phyloP scores from a whole-genome alignment of 2,113 vertebrate species.

The Petaurus breviceps region DNA sequence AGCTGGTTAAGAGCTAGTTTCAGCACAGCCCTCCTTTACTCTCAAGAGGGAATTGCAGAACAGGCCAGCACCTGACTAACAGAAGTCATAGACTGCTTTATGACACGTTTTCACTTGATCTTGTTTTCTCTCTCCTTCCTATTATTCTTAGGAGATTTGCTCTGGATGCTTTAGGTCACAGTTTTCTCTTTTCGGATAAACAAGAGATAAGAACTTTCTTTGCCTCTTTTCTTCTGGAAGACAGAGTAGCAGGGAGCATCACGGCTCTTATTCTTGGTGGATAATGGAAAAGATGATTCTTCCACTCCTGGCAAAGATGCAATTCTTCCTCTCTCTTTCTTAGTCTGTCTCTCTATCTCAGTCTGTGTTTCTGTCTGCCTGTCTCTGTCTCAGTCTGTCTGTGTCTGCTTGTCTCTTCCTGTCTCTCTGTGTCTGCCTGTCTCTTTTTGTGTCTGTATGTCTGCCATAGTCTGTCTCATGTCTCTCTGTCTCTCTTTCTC shows the following conservation, averaged over 20 bases:
- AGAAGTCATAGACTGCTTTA: not conserved
- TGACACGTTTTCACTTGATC: not conserved
- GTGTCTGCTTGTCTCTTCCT: no score
- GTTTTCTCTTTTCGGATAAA: not conserved
- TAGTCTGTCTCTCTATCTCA: not conserved
- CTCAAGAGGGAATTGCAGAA: not conserved
- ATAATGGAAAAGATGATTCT: not conserved
- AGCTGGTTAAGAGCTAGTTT: not conserved
- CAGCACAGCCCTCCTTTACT: not conserved
- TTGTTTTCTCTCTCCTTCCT: not conserved
- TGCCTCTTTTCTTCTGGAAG: not conserved
- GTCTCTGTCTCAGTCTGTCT: no score
- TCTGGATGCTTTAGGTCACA: not conserved
- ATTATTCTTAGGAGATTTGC: not conserved
- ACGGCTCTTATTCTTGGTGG: not conserved
- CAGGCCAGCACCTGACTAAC: not conserved
- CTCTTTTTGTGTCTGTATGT: no score
- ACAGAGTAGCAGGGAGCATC: not conserved
- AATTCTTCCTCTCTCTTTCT: not conserved
- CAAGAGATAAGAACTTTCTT: not conserved
- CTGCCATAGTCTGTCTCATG: no score
- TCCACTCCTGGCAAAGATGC: not conserved
- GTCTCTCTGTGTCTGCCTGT: no score
- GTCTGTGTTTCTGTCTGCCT: no score
- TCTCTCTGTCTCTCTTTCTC: no score